Conservation (phyloP, 2,888 invertebrate genomes). For the Tenthredo notha region DNA sequence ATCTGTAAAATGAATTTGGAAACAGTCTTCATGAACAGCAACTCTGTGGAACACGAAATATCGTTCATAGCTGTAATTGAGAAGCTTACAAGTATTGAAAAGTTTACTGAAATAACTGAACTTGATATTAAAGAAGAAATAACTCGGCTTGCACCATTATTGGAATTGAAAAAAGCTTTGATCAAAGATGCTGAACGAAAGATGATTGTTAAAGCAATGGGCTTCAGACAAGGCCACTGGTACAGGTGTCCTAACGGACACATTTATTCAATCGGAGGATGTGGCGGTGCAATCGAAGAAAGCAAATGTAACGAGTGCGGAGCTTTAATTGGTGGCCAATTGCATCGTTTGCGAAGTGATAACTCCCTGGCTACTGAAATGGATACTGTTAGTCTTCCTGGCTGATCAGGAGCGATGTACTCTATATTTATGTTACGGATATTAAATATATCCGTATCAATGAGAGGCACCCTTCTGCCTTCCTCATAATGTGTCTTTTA, state of each 20-base stretch:
- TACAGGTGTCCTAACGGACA: constrained; percentile 87
- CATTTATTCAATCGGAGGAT: constrained; percentile 84
- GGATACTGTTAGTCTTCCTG: constrained; percentile 79
- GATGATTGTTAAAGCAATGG: constrained; percentile 82
- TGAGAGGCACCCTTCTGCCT: background rate
- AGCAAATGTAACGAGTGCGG: constrained; percentile 82
- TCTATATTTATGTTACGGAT: background rate
- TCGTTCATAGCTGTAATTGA: background rate
- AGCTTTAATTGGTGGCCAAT: constrained; percentile 80
- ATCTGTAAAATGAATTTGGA: constrained; percentile 23
- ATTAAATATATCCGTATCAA: background rate
- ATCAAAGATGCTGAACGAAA: constrained; percentile 76
- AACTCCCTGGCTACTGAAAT: constrained; percentile 81
- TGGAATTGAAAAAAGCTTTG: constrained; percentile 61
- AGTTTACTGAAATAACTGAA: constrained; percentile 12
- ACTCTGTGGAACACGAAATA: background rate
- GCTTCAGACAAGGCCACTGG: constrained; percentile 83
- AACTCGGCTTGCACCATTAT: background rate
- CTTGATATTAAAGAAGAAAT: background rate
- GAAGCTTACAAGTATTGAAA: constrained; percentile 2
- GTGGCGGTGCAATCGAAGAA: constrained; percentile 83
- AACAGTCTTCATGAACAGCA: background rate
- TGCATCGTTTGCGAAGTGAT: constrained; percentile 78
- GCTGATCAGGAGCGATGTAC: constrained; percentile 76
- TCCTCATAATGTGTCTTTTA: background rate